Conservation (phyloP, 2,797 vertebrate species). For the Enoplosus armatus region DNA sequence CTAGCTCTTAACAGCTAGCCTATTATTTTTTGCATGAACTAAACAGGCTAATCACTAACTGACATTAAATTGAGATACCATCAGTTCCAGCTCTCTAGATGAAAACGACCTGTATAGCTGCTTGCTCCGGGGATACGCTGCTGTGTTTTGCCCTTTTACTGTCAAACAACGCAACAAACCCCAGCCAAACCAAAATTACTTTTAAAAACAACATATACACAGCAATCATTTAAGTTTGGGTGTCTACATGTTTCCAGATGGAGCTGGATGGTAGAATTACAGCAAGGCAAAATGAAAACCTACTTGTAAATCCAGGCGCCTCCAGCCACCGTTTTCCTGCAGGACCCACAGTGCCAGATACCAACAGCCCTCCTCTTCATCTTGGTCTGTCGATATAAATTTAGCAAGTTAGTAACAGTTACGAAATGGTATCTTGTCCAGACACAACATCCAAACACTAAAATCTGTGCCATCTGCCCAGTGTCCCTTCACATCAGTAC, state of each 20-base stretch:
- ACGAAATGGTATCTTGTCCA: not conserved
- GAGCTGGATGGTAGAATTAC: not conserved
- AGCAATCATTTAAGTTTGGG: not conserved
- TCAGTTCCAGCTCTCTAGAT: not conserved
- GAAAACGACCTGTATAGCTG: not conserved
- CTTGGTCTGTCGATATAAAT: conserved; percentile 88
- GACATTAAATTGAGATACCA: not conserved
- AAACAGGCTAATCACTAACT: not conserved
- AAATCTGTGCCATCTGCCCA: not conserved
- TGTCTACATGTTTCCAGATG: not conserved
- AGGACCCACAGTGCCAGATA: conserved; percentile 99
- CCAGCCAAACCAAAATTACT: rapidly evolving
- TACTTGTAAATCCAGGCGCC: conserved; percentile 99
- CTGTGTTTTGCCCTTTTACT: not conserved
- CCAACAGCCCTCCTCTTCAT: conserved; percentile 99
- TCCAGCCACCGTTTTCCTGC: conserved; percentile 98
- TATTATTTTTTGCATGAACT: too few species aligned
- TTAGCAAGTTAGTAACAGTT: not conserved
- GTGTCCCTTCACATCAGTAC: not conserved
- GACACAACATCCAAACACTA: not conserved
- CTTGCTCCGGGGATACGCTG: rapidly evolving
- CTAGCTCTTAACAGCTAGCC: not conserved
- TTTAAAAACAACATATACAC: not conserved
- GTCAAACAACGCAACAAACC: not conserved
- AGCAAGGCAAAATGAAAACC: conserved; percentile 62